Evolutionary conservation across 2,797 vertebrate species (phyloP), one percentile per base, ranked within the genome.

Genomic region (Phalloptychus januarius): DNA sequence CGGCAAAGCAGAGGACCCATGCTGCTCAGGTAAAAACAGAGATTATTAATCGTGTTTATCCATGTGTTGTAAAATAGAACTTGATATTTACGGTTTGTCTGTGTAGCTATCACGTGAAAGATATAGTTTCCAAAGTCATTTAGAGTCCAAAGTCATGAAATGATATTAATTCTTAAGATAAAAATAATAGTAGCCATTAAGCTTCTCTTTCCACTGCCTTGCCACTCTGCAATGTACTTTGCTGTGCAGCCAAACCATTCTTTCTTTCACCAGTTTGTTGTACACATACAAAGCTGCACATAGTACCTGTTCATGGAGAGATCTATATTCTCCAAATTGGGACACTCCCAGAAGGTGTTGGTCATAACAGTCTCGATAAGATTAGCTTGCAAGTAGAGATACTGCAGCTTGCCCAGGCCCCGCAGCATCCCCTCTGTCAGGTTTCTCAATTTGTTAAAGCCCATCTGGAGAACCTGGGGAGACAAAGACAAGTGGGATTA

Each of bases 301-400:
- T 4, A 7, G 63, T 77, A 95, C 94, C 93, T 97, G 95, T 99
- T 99, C 98, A 99, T 98, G 91, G 98, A 99, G 81, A 99, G 96
- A 94, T 99, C 98, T 52, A 99, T 96, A 89, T 99, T 99, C 95
- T 99, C 95, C 31, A 99, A 96, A 93, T 97, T 98, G 85, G 97
- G 97, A 87, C 98, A 99, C 93, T 99, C 98, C 96, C 97, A 97
- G 95, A 99, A 99, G 92, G 97, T 97, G 93, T 98, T 97, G 90
- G 97, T 96, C 79, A 97, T 96, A 86, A 99, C 98, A 4, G 94
- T 95, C 96, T 99, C 98, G 0, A 99, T 99, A 93, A 97, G 96
- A 94, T 99, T 99, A 83, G 98, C 98, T 90, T 99, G 98, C 91
- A 99, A 96, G 96, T 99, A 99, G 82, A 99, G 97, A 89, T 99